Base-by-base conservation (phyloP, 2,888 invertebrate species). In the Diadromus collaris region DNA sequence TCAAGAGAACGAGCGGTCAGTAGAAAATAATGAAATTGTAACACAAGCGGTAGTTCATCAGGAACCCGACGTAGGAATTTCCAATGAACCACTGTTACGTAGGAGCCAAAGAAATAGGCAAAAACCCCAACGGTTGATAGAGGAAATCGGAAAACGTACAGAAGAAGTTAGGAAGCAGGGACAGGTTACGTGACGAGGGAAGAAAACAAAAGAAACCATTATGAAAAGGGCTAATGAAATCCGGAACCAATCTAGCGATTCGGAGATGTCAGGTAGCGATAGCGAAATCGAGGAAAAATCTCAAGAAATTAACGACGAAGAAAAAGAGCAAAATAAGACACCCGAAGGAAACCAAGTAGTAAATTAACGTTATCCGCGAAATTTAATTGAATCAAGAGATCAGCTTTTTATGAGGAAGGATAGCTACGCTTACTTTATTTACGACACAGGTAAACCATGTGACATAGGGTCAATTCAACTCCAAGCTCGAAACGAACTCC, bases 381-480 rank as follows among this genome's bases (percentile, higher is more conserved):
- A 72, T 51, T 21, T 41, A 27, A 13, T 16, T 2, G 46, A 63
- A 29, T 63, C 64, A 2, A 64, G 29, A 16, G 80, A 80, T 21
- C 58, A 58, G 32, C 9, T 80, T 10, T 68, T 46, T 19, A 75
- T 75, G 56, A 46, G 60, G 7, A 68, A 46, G 5, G 60, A 73
- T 32, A 74, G 74, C 21, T 54, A 54, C 0, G 60, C 60, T 9
- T 73, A 72, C 24, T 77, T 73, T 3, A 21, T 73, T 2, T 72
- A 54, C 13, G 16, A 13, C 13, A 13, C 27, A 0, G 69, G 65
- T 1, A 54, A 80, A 13, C 70, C 73, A 2, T 44, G 46, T 0
- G 76, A 79, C 13, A 21, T 64, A 48, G 73, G 73, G 2, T 67
- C 79, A 13, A 58, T 0, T 13, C 32, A 65, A n/a, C n/a, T 76